Evolutionary conservation across 2,888 invertebrate species (phyloP), one percentile per base, ranked within the genome.

Genomic region (Acheta domesticus): DNA sequence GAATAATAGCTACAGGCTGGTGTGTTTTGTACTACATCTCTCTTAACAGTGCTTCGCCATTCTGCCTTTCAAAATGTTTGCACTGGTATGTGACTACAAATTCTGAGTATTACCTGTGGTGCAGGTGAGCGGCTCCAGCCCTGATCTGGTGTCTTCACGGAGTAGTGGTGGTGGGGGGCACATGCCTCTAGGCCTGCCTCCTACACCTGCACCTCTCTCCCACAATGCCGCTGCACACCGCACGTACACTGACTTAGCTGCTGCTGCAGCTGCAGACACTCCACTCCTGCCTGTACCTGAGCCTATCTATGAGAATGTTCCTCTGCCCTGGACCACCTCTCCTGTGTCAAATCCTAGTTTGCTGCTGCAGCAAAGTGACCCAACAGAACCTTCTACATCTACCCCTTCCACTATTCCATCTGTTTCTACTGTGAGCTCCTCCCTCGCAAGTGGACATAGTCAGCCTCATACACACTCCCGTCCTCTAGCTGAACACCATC

Each of bases 221-320:
- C 74, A 80, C 36, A 87, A 90, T 83, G 88, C 89, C 0, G 87
- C 88, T 0, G 86, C 92, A 0, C 93, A 93, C 84, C 92, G 93
- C 3, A 93, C 93, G 0, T 93, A 93, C 83, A 92, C 92, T 84
- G 93, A 94, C 84, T 86, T 94, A 12, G 90, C 92, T 20, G n/a
- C 62, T n/a, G 62, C 62, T 19, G 62, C 62, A 19, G 62, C 62
- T 19, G 62, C 14, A 62, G 62, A 14, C 62, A 91, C 92, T 76
- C 88, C 91, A n/a, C 48, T 80, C 75, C 79, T 80, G 16, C 76
- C 80, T 12, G 78, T 90, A 0, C 88, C 91, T 19, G 94, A 94
- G 84, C 94, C 94, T 1, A 94, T 94, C 82, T 94, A 94, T 85
- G 94, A 94, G 84, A 94, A 94, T 85, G 93, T 94, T 12, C 94